Evolutionary conservation across 2,113 vertebrate species (phyloP).

Genomic region (Rhabdomys dilectus): DNA sequence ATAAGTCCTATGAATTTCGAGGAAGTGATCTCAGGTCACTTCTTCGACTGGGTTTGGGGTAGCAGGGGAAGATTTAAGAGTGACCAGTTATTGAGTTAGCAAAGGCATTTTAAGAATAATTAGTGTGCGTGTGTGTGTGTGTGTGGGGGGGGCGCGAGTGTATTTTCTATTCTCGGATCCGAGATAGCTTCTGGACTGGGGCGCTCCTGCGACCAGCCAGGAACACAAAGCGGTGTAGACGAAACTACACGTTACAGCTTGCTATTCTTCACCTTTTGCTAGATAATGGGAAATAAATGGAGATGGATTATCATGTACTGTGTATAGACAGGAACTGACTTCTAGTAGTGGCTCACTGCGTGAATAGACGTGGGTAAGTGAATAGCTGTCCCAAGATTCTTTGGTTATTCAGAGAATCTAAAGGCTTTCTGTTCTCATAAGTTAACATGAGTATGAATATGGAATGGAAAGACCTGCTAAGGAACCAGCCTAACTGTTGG

Average conservation of each 20-base stretch:
- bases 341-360: neutral
- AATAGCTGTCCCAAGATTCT: neutral
- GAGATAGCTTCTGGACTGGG: no score
- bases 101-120: no score
- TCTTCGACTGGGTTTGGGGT: no score
- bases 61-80: no score
- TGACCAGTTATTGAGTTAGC: no score
- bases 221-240: no score
- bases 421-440: neutral
- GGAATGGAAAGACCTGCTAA: neutral
- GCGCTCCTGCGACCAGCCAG: no score
- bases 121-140: no score
- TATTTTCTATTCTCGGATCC: no score
- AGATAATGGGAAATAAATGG: neutral
- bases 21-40: no score
- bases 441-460: neutral
- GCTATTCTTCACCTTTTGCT: neutral
- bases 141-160: rapidly evolving
- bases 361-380: neutral
- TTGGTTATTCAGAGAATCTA: neutral
- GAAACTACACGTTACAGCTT: no score
- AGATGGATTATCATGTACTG: neutral
- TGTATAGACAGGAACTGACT: neutral
- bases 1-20: no score
- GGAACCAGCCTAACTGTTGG: neutral